Conservation (phyloP, 1,140 invertebrate genomes). For the Cyclargus thomasi region DNA sequence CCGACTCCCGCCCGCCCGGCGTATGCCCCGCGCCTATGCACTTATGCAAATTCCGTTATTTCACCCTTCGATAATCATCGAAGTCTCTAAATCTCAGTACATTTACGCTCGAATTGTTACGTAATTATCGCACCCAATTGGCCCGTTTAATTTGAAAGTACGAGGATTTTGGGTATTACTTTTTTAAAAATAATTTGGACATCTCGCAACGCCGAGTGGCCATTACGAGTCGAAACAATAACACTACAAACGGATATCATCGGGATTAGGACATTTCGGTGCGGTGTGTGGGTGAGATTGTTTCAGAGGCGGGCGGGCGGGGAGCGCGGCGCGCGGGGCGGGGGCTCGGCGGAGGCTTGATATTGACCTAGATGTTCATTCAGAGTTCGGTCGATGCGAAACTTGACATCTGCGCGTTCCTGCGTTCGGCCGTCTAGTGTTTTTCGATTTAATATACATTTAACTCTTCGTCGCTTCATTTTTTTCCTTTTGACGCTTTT, state of each 20-base stretch:
- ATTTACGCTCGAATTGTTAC: too few relatives aligned
- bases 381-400: slow-evolving; percentile 73
- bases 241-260: slow-evolving; percentile 16
- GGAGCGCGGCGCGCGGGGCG: slow-evolving; percentile 43
- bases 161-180: too few relatives aligned
- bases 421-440: slow-evolving; percentile 67
- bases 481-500: slow-evolving; percentile 21
- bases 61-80: neutral
- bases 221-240: neutral
- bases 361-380: slow-evolving; percentile 75
- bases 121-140: neutral
- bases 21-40: slow-evolving; percentile 24
- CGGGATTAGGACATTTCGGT: slow-evolving; percentile 42
- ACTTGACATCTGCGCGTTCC: slow-evolving; percentile 73
- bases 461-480: slow-evolving; percentile 34
- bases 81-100: too few relatives aligned
- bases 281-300: slow-evolving; percentile 52
- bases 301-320: slow-evolving; percentile 41
- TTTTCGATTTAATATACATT: slow-evolving; percentile 62
- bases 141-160: too few relatives aligned
- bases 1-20: slow-evolving; percentile 28
- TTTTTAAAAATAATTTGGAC: too few relatives aligned
- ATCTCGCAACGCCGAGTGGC: too few relatives aligned
- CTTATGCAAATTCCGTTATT: slow-evolving; percentile 6
- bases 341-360: slow-evolving; percentile 59